Percentiles rank a stretch among this genome's conserved stretches.
Conservation (phyloP, 1,140 invertebrate genomes). For the Phenacoccus solenopsis region DNA sequence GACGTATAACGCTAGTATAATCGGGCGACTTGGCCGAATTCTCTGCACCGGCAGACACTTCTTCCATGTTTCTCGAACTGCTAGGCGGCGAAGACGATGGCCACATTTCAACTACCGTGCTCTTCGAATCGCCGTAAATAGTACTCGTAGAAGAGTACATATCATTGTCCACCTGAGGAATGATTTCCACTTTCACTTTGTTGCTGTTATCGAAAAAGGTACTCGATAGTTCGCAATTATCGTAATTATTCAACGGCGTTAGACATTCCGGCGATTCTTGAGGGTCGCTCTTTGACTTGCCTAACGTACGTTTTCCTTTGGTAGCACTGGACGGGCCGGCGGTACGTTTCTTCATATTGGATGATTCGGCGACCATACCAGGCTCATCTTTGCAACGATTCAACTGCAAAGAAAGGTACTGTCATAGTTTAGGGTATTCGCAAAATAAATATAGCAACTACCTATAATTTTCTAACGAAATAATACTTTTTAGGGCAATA, state of each 20-base stretch:
- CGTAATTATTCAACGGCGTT: neutral
- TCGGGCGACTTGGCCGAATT: neutral
- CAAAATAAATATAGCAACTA: too few relatives aligned
- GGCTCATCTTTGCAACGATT: neutral
- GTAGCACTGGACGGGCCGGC: neutral
- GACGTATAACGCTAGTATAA: neutral
- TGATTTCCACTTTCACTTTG: conserved; percentile 12
- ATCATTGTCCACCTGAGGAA: conserved; percentile 7
- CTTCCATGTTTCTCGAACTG: neutral
- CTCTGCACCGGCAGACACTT: neutral
- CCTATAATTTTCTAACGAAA: too few relatives aligned
- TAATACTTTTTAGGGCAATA: too few relatives aligned
- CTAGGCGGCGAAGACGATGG: neutral
- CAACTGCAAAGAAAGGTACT: neutral
- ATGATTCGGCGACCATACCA: neutral
- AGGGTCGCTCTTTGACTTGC: neutral
- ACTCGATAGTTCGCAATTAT: neutral
- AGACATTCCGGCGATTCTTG: neutral
- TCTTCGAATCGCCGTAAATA: neutral
- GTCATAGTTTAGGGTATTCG: too few relatives aligned
- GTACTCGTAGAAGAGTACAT: neutral
- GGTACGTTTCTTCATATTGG: neutral
- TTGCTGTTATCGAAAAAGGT: conserved; percentile 7
- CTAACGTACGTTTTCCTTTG: neutral
- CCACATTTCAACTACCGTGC: neutral